These are phyloP conservation scores for Bettongia penicillata DNA, from an alignment of 2,113 vertebrate species.

Conservation along the genomic window DNA sequence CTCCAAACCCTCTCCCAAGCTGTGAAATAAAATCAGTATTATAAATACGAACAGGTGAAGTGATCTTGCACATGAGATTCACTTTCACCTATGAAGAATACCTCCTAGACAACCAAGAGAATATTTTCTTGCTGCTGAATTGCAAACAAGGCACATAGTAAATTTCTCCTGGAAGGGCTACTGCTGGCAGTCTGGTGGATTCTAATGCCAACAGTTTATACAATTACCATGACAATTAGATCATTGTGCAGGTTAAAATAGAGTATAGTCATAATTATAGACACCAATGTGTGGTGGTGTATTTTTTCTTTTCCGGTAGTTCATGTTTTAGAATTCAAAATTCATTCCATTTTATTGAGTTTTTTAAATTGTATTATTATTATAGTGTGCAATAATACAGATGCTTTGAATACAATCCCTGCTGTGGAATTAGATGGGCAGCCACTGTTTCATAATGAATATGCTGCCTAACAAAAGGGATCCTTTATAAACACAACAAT, in stretches of 20 bases:
- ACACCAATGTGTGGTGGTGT: constrained; percentile 21
- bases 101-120: neutral
- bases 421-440: constrained; percentile 77
- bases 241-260: constrained; percentile 48
- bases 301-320: constrained; percentile 44
- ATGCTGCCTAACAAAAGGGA: constrained; percentile 74
- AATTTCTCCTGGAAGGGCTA: neutral
- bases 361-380: constrained; percentile 72
- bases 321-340: constrained; percentile 66
- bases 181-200: neutral
- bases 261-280: constrained; percentile 57
- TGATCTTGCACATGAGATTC: neutral
- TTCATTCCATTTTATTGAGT: constrained; percentile 68
- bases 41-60: neutral
- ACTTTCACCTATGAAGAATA: neutral
- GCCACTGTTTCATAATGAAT: constrained; percentile 77
- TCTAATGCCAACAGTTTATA: constrained; percentile 38
- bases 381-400: constrained; percentile 62
- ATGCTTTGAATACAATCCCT: constrained; percentile 72
- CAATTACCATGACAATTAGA: constrained; percentile 60
- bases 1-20: neutral
- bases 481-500: constrained; percentile 77
- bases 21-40: constrained; percentile 3
- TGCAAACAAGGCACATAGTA: constrained; percentile 6
- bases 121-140: constrained; percentile 27